Evolutionary conservation across 2,797 vertebrate species (phyloP).

Genomic region (Melanogrammus aeglefinus): DNA sequence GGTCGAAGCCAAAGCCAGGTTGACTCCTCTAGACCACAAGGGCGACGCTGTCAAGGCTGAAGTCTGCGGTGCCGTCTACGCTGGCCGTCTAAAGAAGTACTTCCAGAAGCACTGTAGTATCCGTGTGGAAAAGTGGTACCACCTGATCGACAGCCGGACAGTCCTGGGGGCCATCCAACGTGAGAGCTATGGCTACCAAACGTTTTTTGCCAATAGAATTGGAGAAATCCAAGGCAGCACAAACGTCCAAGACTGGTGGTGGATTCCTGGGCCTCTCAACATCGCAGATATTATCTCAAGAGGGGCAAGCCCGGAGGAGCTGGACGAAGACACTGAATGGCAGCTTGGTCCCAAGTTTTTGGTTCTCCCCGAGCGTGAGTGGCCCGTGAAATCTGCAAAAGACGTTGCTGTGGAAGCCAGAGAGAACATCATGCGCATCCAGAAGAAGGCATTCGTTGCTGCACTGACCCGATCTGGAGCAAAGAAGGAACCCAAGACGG

Average conservation of each 20-base stretch:
- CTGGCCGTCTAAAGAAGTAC: constrained; percentile 10
- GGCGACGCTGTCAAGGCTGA: constrained; percentile 24
- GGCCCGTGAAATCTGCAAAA: constrained; percentile 11
- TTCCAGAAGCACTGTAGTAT: constrained; percentile 19
- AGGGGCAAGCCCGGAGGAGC: no score
- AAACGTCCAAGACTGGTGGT: no score
- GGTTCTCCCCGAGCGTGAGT: no score
- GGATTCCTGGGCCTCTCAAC: no score
- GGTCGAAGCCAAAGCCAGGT: constrained; percentile 15
- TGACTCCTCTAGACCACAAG: constrained; percentile 13
- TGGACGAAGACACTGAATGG: no score
- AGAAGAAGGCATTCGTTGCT: constrained; percentile 7
- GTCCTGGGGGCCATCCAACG: constrained; percentile 19
- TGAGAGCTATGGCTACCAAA: constrained; percentile 20
- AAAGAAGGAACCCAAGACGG: background rate
- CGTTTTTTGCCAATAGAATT: no score
- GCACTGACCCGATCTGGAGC: background rate
- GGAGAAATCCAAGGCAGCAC: no score
- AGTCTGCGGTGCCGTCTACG: constrained; percentile 22
- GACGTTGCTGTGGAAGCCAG: constrained; percentile 11
- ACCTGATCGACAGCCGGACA: constrained; percentile 26
- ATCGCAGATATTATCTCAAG: no score
- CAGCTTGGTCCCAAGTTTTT: no score
- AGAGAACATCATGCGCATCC: background rate
- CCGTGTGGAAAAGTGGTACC: constrained; percentile 1